Percentiles rank a stretch among this genome's conserved stretches.
Evolutionary conservation across 2,797 vertebrate species (phyloP).

Genomic region (Pangasius sanitwongsei): DNA sequence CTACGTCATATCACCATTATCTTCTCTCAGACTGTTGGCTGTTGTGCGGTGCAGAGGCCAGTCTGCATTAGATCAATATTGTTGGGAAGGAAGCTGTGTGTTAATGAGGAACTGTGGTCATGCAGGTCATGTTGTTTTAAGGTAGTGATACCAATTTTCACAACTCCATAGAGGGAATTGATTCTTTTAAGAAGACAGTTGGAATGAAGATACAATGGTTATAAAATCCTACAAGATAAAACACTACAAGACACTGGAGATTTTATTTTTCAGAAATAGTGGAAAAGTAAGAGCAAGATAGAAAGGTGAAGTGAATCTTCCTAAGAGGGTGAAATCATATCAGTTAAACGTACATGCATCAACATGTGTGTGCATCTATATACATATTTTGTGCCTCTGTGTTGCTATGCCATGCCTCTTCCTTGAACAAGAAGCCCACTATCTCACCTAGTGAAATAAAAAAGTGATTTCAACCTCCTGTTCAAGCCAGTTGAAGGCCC

Average conservation of each 20-base stretch:
- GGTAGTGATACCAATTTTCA: not conserved
- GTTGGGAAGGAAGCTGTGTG: conserved; percentile 25
- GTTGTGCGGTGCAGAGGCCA: conserved; percentile 9
- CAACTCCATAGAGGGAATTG: conserved; percentile 2
- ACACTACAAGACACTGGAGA: not conserved
- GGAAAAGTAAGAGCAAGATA: not conserved
- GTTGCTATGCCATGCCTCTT: not conserved
- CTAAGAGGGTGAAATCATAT: not conserved
- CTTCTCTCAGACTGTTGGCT: conserved; percentile 35
- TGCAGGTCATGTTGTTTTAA: conserved; percentile 18
- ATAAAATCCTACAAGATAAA: not conserved
- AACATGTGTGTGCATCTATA: not conserved
- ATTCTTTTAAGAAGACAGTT: not conserved
- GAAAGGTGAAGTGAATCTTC: not conserved
- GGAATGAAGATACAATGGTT: not conserved
- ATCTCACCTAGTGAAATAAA: too few relatives aligned
- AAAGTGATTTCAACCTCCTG: not conserved
- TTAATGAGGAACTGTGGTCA: conserved; percentile 35
- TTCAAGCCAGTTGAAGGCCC: conserved; percentile 15
- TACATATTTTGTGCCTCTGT: not conserved
- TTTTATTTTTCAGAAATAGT: not conserved
- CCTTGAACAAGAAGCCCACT: not conserved
- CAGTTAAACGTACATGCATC: not conserved
- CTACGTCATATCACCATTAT: conserved; percentile 51
- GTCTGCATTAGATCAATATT: conserved; percentile 35